A percentile compares a stretch with the other conserved stretches of the same genome.
Evolutionary conservation across 2,797 vertebrate species (phyloP).

Genomic region (Falco columbarius): DNA sequence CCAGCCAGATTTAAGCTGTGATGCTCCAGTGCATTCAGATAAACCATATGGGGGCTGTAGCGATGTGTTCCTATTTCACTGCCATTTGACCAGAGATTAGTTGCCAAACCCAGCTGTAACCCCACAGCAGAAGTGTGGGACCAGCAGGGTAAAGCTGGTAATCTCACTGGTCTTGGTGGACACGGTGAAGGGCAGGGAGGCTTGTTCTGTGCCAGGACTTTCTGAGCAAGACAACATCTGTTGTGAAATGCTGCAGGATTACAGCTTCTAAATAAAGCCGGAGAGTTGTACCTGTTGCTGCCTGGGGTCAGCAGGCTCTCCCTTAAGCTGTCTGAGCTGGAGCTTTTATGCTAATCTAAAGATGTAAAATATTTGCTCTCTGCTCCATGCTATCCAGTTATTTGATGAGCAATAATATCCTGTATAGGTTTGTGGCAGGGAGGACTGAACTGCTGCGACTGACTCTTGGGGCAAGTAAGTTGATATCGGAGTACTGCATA

Average conservation of each 20-base stretch:
- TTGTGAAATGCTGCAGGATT: constrained; percentile 9
- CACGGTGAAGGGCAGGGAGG: neutral
- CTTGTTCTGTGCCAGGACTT: neutral
- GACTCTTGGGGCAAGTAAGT: neutral
- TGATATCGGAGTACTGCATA: neutral
- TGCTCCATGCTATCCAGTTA: neutral
- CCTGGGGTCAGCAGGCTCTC: neutral
- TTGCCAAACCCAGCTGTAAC: neutral
- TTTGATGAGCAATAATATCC: neutral
- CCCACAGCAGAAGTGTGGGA: neutral
- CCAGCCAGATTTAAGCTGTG: neutral
- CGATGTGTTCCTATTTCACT: neutral
- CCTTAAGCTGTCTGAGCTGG: neutral
- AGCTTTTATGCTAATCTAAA: neutral
- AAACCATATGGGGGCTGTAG: neutral
- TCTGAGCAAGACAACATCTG: neutral
- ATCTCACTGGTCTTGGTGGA: neutral
- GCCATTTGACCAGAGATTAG: neutral
- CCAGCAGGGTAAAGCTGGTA: neutral
- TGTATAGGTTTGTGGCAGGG: neutral
- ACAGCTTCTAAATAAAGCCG: constrained; percentile 29
- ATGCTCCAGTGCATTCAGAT: neutral
- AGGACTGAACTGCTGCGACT: neutral
- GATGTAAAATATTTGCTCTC: neutral
- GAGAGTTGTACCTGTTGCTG: neutral